phyloP scores from a whole-genome alignment of 2,888 invertebrate species.

The Drosophila paucipuncta region DNA sequence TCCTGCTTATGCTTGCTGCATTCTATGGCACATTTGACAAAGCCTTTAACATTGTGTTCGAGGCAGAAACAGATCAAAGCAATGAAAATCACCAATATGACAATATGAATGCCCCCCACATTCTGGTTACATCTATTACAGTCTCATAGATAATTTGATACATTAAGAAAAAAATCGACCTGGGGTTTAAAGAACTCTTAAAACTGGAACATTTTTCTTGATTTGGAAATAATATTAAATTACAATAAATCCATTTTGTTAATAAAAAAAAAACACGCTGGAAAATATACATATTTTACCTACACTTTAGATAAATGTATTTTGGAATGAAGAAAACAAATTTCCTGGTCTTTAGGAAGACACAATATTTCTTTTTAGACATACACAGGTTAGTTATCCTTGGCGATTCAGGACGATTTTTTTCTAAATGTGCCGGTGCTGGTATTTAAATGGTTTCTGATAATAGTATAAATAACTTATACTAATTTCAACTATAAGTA shows the following conservation, averaged over 20 bases:
- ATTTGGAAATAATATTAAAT: background rate
- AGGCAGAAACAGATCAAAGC: background rate
- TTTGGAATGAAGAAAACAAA: background rate
- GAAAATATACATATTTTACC: background rate
- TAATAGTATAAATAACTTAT: background rate
- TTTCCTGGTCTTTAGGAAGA: background rate
- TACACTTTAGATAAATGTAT: background rate
- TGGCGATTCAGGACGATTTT: background rate
- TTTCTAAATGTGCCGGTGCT: background rate
- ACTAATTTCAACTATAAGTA: background rate
- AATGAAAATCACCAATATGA: background rate
- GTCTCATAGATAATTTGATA: background rate
- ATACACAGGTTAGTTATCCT: background rate
- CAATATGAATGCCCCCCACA: background rate
- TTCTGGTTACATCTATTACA: background rate
- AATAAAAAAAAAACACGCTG: background rate
- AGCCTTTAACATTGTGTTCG: background rate
- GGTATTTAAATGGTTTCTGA: background rate
- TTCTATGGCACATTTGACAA: background rate
- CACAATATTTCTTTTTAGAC: background rate
- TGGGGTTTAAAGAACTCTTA: background rate
- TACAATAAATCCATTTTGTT: background rate
- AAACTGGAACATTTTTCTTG: background rate
- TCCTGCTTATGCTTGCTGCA: background rate
- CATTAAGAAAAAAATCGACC: background rate